Conservation (phyloP, 2,888 invertebrate genomes). For the Eupithecia dodoneata region DNA sequence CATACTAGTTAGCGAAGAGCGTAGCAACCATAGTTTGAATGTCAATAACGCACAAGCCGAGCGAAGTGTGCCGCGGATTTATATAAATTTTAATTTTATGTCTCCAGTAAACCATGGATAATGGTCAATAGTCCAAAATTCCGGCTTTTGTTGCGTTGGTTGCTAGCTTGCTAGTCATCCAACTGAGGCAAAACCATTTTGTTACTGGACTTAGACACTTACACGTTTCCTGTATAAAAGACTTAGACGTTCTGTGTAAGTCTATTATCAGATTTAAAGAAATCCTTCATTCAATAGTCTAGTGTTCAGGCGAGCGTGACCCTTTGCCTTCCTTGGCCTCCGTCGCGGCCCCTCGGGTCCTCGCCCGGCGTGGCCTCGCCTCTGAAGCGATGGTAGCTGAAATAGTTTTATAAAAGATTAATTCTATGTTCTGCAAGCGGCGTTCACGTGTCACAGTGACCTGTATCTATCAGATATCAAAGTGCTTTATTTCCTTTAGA, state of each 20-base stretch:
- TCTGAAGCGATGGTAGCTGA: constrained; percentile 85
- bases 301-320: background rate
- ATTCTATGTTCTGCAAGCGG: too few species aligned
- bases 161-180: too few species aligned
- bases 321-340: background rate
- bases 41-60: background rate
- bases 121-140: background rate
- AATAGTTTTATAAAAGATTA: constrained; percentile 43
- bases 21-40: background rate
- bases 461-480: too few species aligned
- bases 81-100: background rate
- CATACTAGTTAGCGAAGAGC: background rate
- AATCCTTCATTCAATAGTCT: background rate
- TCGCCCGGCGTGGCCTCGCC: constrained; percentile 77
- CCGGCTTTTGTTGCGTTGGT: too few species aligned
- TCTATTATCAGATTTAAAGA: too few species aligned
- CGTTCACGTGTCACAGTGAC: too few species aligned
- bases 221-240: too few species aligned
- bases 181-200: too few species aligned
- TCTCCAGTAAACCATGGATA: background rate
- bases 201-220: too few species aligned
- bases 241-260: too few species aligned
- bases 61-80: background rate
- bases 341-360: background rate
- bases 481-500: too few species aligned